phyloP scores from a whole-genome alignment of 2,888 invertebrate species.

The Litoditis marina region DNA sequence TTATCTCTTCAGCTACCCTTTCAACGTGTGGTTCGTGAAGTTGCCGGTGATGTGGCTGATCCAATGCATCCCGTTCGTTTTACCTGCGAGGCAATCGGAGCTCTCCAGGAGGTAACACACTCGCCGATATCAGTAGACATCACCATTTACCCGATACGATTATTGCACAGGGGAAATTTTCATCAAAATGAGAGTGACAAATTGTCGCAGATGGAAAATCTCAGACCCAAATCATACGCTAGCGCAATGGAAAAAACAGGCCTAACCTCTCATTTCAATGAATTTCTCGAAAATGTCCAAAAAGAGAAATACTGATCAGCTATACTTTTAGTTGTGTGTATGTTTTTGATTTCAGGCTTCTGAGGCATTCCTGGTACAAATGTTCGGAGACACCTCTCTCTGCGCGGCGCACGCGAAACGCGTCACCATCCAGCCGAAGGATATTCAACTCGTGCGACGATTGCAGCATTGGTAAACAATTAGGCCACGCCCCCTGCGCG shows the following conservation, averaged over 20 bases:
- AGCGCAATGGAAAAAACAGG: too few relatives aligned
- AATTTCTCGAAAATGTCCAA: too few relatives aligned
- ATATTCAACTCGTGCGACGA: constrained; percentile 31
- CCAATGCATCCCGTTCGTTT: constrained; percentile 13
- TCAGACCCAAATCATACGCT: too few relatives aligned
- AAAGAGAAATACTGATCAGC: not conserved
- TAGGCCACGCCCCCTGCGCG: not conserved
- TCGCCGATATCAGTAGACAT: too few relatives aligned
- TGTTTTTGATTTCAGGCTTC: constrained; percentile 17
- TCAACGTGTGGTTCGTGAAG: constrained; percentile 25
- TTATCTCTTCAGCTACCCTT: constrained; percentile 28
- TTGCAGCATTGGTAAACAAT: constrained; percentile 15
- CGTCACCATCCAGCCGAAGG: constrained; percentile 26
- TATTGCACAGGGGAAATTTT: too few relatives aligned
- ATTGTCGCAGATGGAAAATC: too few relatives aligned
- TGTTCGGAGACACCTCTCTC: constrained; percentile 24
- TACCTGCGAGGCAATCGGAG: constrained; percentile 21
- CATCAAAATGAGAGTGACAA: too few relatives aligned
- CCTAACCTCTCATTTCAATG: too few relatives aligned
- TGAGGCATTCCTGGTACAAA: constrained; percentile 28
- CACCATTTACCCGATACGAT: too few relatives aligned
- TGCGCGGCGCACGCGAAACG: constrained; percentile 31
- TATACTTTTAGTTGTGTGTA: not conserved
- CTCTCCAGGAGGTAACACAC: constrained; percentile 24
- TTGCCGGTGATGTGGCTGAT: constrained; percentile 4